These are phyloP conservation scores for Hyles lineata DNA, from an alignment of 2,888 invertebrate genomes.

Conservation along the genomic window DNA sequence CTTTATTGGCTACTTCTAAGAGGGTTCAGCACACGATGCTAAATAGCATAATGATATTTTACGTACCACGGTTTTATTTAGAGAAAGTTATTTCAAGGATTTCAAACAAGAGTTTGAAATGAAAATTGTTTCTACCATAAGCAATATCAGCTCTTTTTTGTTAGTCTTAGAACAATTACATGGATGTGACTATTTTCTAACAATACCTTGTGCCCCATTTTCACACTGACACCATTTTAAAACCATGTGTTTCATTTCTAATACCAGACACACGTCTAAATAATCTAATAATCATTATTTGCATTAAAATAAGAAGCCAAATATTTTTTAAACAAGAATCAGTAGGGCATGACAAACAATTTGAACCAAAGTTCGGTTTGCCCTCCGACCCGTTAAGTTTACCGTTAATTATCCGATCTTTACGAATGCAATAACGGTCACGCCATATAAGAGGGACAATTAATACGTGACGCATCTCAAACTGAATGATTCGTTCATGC, in stretches of 20 bases:
- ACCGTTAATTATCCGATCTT: slow-evolving; percentile 75
- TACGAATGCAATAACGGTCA: slow-evolving; percentile 75
- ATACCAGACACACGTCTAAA: background rate
- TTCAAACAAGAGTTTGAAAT: background rate
- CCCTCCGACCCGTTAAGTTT: slow-evolving; percentile 75
- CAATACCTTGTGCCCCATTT: slow-evolving; percentile 21
- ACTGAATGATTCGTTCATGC: slow-evolving; percentile 43
- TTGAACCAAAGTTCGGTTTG: background rate
- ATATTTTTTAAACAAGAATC: background rate
- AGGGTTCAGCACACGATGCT: slow-evolving; percentile 55
- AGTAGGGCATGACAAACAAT: slow-evolving; percentile 20
- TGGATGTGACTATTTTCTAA: slow-evolving; percentile 2
- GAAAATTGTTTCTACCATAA: background rate
- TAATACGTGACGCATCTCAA: slow-evolving; percentile 74
- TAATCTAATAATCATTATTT: background rate
- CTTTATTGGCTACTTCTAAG: slow-evolving; percentile 59
- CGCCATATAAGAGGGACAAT: slow-evolving; percentile 68
- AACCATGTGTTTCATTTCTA: slow-evolving; percentile 11
- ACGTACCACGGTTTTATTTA: slow-evolving; percentile 39
- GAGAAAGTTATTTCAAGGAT: slow-evolving; percentile 30
- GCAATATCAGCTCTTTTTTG: background rate
- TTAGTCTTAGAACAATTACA: background rate
- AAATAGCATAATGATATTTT: slow-evolving; percentile 44
- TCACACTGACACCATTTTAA: slow-evolving; percentile 5
- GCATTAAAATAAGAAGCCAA: background rate